Conservation (phyloP, 2,113 vertebrate genomes). For the Pristiophorus japonicus region DNA sequence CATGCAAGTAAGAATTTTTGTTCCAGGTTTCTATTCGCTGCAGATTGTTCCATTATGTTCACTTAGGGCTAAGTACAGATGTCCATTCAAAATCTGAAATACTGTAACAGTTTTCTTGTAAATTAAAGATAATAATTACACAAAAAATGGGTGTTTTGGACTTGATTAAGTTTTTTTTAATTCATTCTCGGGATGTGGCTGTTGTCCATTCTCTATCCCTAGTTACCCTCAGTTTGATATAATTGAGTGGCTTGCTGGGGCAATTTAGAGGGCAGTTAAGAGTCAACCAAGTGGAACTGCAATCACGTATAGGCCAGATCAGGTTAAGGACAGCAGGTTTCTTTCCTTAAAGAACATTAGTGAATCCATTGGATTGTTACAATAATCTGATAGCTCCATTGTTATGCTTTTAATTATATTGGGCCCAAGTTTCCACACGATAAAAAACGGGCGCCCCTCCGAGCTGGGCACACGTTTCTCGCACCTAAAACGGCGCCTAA, state of each 20-base stretch:
- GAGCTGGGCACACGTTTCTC: too few species aligned
- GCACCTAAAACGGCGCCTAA: too few species aligned
- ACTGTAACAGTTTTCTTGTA: background rate
- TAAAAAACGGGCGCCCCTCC: too few species aligned
- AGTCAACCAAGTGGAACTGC: too few species aligned
- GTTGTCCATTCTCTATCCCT: background rate
- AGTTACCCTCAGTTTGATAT: background rate
- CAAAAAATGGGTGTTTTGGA: background rate
- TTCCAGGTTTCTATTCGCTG: background rate
- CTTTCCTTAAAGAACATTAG: background rate
- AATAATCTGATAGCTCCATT: background rate
- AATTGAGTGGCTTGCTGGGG: background rate
- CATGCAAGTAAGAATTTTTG: too few species aligned
- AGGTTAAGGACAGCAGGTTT: background rate
- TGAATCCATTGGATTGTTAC: background rate
- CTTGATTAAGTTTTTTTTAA: background rate
- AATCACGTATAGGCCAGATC: too few species aligned
- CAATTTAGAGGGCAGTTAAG: too few species aligned
- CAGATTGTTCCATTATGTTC: background rate
- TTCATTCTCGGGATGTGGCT: background rate
- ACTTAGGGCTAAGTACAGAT: background rate
- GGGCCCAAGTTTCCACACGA: too few species aligned
- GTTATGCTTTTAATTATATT: background rate
- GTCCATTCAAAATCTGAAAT: background rate
- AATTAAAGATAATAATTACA: background rate